A percentile compares a stretch with the other conserved stretches of the same genome.
Conservation (phyloP, 2,113 vertebrate species). For the Columba janthina region DNA sequence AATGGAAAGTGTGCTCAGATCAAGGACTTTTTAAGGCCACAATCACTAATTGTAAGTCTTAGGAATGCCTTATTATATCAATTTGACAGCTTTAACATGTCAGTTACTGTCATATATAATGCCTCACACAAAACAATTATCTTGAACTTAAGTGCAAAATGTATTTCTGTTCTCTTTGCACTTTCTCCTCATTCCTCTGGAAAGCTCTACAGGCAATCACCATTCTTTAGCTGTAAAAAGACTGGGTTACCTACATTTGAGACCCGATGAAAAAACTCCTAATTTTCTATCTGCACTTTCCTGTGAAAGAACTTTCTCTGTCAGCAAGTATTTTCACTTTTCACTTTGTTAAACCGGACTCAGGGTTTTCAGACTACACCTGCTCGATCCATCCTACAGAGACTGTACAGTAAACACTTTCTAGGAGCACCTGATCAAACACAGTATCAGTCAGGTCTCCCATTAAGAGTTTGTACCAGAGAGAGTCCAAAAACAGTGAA, state of each 20-base stretch:
- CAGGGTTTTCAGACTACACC: background rate
- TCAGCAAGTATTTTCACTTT: background rate
- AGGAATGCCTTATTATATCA: background rate
- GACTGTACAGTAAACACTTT: background rate
- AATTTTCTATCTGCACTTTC: background rate
- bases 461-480: background rate
- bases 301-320: background rate
- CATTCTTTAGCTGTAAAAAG: background rate
- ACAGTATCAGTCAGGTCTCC: background rate
- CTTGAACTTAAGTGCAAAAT: background rate
- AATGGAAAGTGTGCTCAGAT: background rate
- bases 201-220: background rate
- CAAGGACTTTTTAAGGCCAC: background rate
- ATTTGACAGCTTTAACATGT: background rate
- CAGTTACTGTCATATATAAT: background rate
- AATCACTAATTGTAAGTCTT: background rate
- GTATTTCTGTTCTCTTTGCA: background rate
- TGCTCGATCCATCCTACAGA: background rate
- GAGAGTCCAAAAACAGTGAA: background rate
- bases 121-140: background rate
- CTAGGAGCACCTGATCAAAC: background rate
- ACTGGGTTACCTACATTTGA: background rate
- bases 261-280: background rate
- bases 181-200: background rate
- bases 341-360: background rate